phyloP scores from a whole-genome alignment of 2,888 invertebrate genomes.

The Campaea margaritaria region DNA sequence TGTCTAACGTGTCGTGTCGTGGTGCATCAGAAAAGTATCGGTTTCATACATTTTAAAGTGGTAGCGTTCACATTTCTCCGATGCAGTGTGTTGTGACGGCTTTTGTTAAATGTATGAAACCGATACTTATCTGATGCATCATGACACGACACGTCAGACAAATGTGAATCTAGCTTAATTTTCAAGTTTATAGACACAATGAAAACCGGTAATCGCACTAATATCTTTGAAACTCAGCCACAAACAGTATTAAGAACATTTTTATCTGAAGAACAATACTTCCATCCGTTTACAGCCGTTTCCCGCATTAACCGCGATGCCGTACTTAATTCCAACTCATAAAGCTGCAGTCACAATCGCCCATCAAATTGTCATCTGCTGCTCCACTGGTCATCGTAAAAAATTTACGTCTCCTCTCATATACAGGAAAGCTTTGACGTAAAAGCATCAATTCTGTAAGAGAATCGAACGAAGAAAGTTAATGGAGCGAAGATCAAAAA shows the following conservation, averaged over 20 bases:
- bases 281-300: slow-evolving; percentile 32
- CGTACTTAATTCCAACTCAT: slow-evolving; percentile 50
- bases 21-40: too few species aligned
- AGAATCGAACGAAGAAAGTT: slow-evolving; percentile 29
- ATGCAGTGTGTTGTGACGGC: too few species aligned
- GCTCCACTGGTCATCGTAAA: slow-evolving; percentile 52
- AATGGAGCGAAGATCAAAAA: slow-evolving; percentile 40
- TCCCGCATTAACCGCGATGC: slow-evolving; percentile 40
- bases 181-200: slow-evolving; percentile 4
- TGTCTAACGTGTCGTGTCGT: too few species aligned
- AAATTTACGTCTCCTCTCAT: slow-evolving; percentile 38
- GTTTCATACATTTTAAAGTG: too few species aligned
- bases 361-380: slow-evolving; percentile 46
- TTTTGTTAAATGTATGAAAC: too few species aligned
- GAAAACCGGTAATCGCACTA: slow-evolving; percentile 10
- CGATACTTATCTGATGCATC: too few species aligned
- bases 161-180: too few species aligned
- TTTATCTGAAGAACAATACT: slow-evolving; percentile 29
- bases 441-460: slow-evolving; percentile 13
- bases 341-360: slow-evolving; percentile 49
- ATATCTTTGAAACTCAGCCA: slow-evolving; percentile 9
- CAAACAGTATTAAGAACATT: slow-evolving; percentile 14
- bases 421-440: slow-evolving; percentile 30
- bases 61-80: too few species aligned
- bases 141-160: too few species aligned